Evolutionary conservation across 2,797 vertebrate species (phyloP).

Genomic region (Tinamus major): DNA sequence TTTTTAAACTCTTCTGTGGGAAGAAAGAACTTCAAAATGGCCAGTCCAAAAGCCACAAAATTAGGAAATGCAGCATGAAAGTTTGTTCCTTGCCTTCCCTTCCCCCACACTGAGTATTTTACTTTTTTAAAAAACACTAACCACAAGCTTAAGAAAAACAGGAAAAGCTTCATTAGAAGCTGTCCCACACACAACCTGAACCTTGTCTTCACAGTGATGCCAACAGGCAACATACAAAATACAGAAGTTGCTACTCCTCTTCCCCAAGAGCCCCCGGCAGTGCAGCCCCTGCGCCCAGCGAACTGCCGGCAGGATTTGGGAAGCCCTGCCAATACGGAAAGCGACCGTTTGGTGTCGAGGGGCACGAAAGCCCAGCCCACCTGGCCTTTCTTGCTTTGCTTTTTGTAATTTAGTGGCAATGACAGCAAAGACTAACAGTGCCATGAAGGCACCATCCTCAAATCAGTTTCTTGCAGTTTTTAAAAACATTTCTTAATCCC

Average conservation of each 20-base stretch:
- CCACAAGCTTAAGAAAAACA: neutral
- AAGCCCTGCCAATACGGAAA: neutral
- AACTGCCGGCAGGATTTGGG: neutral
- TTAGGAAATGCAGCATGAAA: neutral
- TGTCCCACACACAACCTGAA: neutral
- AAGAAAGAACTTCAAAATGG: neutral
- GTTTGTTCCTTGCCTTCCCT: neutral
- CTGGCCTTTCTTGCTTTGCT: neutral
- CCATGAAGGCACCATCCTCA: neutral
- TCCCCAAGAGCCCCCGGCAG: neutral
- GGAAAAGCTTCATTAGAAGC: constrained; percentile 15
- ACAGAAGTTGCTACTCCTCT: neutral
- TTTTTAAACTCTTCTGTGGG: neutral
- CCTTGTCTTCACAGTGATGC: neutral
- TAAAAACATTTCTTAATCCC: neutral
- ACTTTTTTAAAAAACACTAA: neutral
- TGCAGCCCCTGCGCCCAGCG: neutral
- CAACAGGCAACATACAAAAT: neutral
- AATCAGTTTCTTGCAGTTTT: neutral
- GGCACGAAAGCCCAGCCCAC: neutral
- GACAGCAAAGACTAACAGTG: neutral
- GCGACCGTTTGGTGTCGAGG: no score
- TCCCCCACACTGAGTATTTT: neutral
- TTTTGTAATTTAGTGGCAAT: neutral
- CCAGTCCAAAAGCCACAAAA: neutral